Percentiles rank a stretch among this genome's conserved stretches.
Evolutionary conservation across 2,888 invertebrate species (phyloP).

Genomic region (Caenorhabditis panamensis): DNA sequence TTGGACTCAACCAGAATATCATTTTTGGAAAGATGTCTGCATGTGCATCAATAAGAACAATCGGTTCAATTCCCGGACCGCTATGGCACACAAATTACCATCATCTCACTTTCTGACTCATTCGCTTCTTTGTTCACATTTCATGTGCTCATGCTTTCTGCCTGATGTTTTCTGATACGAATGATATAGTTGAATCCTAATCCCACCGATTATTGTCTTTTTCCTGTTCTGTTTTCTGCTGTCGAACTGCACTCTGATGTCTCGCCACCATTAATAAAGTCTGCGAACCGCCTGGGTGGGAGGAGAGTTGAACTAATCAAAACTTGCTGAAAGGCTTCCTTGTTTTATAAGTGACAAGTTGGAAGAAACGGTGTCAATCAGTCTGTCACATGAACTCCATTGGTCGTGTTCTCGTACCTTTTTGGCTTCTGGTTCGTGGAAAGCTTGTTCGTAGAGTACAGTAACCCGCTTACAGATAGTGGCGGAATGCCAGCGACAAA

Average conservation of each 20-base stretch:
- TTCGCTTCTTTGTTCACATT: too few relatives aligned
- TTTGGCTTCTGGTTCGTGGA: background rate
- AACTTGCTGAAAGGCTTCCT: conserved; percentile 13
- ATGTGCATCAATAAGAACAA: conserved; percentile 44
- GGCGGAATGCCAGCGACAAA: conserved; percentile 25
- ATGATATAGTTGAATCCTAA: too few relatives aligned
- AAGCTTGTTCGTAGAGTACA: background rate
- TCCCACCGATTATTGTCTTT: too few relatives aligned
- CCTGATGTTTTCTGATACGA: too few relatives aligned
- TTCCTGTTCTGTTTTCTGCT: background rate
- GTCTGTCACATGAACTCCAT: background rate
- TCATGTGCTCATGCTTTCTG: too few relatives aligned
- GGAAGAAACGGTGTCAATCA: background rate
- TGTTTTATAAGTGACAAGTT: background rate
- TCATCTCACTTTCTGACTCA: too few relatives aligned
- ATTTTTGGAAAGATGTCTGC: conserved; percentile 29
- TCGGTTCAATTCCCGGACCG: conserved; percentile 40
- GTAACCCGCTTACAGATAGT: conserved; percentile 4
- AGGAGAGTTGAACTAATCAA: conserved; percentile 1
- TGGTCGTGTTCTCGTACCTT: background rate
- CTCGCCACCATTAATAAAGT: conserved; percentile 7
- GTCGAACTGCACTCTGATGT: conserved; percentile 5
- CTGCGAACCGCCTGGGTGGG: conserved; percentile 6
- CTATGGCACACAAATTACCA: too few relatives aligned
- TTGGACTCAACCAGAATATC: conserved; percentile 47